Evolutionary conservation across 2,888 invertebrate genomes (phyloP).

Genomic region (Pilophorus perplexus): DNA sequence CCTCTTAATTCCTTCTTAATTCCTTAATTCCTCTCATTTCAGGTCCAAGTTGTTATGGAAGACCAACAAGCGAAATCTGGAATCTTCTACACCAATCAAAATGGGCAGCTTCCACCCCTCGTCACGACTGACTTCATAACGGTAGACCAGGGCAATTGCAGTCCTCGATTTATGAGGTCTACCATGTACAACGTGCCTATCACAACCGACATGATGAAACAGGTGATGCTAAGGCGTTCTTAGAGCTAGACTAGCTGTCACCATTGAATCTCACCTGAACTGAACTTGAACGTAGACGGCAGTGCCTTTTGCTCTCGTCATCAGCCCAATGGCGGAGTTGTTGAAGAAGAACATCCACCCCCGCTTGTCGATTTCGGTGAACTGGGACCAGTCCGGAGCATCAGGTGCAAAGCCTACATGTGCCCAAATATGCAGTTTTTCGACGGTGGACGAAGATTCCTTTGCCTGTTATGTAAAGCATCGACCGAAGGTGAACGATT

Average conservation of each 20-base stretch:
- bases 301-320: slow-evolving; percentile 88
- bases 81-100: slow-evolving; percentile 81
- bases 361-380: slow-evolving; percentile 91
- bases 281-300: slow-evolving; percentile 67
- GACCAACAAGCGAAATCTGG: slow-evolving; percentile 81
- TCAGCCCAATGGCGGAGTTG: slow-evolving; percentile 84
- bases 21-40: too few species aligned
- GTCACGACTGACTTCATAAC: slow-evolving; percentile 91
- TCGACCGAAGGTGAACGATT: slow-evolving; percentile 82
- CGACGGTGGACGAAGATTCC: slow-evolving; percentile 94
- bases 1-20: too few species aligned
- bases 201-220: slow-evolving; percentile 89
- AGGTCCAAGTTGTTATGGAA: slow-evolving; percentile 91
- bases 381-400: slow-evolving; percentile 90
- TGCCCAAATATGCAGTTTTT: slow-evolving; percentile 98
- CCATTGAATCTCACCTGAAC: too few species aligned
- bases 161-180: slow-evolving; percentile 79
- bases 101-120: slow-evolving; percentile 86
- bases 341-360: slow-evolving; percentile 69
- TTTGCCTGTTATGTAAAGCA: slow-evolving; percentile 93
- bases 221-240: too few species aligned
- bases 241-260: too few species aligned
- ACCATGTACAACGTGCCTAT: slow-evolving; percentile 97
- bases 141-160: slow-evolving; percentile 88
- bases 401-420: slow-evolving; percentile 99